Conservation (phyloP, 2,888 invertebrate species). For the Galeruca laticollis region DNA sequence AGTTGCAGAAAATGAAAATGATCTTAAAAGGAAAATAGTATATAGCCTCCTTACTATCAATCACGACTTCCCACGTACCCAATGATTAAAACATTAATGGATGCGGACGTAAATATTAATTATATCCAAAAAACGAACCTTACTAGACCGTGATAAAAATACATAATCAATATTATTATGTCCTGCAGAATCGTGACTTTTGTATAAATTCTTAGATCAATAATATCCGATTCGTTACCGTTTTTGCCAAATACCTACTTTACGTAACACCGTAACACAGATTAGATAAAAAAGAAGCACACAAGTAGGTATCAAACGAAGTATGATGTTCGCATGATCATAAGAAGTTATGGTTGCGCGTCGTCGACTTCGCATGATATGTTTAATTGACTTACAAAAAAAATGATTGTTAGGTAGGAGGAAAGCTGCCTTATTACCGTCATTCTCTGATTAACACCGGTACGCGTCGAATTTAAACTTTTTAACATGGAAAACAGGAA, state of each 20-base stretch:
- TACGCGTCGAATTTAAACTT: background rate
- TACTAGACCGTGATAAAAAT: background rate
- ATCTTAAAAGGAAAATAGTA: too few relatives aligned
- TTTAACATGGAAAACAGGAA: background rate
- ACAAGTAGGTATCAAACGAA: too few relatives aligned
- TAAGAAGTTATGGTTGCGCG: background rate
- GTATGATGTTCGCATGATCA: background rate
- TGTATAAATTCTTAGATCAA: background rate
- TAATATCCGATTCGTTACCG: background rate
- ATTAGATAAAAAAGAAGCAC: background rate
- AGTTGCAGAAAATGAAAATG: too few relatives aligned
- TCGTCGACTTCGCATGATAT: background rate
- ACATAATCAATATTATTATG: background rate
- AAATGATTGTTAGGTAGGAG: too few relatives aligned
- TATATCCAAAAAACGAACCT: background rate
- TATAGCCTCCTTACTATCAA: too few relatives aligned
- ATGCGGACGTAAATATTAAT: background rate
- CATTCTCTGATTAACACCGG: background rate
- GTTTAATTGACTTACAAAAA: background rate
- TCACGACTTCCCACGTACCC: too few relatives aligned
- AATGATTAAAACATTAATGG: too few relatives aligned
- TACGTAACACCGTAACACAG: conserved; percentile 11
- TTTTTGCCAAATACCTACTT: conserved; percentile 14
- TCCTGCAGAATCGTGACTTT: background rate
- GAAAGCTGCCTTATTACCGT: background rate